These are phyloP conservation scores for Dinoponera quadriceps DNA, from an alignment of 1,140 invertebrate genomes.

Conservation along the genomic window DNA sequence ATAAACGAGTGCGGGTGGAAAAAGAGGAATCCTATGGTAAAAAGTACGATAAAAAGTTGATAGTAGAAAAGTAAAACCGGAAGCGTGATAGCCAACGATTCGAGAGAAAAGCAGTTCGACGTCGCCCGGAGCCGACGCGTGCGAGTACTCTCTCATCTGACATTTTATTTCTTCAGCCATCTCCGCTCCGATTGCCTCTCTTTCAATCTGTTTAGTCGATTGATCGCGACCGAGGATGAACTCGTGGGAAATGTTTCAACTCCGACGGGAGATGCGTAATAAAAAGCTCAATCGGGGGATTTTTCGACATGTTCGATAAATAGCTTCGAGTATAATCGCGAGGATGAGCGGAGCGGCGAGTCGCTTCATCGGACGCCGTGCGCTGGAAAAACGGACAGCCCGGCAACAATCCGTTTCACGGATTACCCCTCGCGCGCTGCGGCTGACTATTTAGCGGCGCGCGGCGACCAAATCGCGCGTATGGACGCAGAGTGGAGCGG, in stretches of 20 bases:
- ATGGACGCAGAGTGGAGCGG: too few relatives aligned
- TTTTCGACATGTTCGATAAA: background rate
- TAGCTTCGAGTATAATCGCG: background rate
- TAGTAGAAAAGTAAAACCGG: too few relatives aligned
- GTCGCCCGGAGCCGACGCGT: too few relatives aligned
- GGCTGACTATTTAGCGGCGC: background rate
- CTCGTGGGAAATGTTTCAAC: background rate
- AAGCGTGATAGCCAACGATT: too few relatives aligned
- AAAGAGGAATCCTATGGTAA: too few relatives aligned
- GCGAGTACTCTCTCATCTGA: too few relatives aligned
- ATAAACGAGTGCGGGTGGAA: too few relatives aligned
- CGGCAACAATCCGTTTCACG: constrained; percentile 24
- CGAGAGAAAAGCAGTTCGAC: too few relatives aligned
- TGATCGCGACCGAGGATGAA: background rate
- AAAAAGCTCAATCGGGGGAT: background rate
- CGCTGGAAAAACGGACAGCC: background rate
- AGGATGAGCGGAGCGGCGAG: background rate
- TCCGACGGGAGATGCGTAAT: background rate
- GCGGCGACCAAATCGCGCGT: too few relatives aligned
- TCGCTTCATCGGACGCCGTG: background rate
- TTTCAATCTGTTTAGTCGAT: constrained; percentile 12
- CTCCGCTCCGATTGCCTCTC: background rate
- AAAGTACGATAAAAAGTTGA: too few relatives aligned
- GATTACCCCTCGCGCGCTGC: background rate
- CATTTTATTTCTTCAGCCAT: too few relatives aligned